phyloP scores from a whole-genome alignment of 2,113 vertebrate genomes.

The Lanius collurio region DNA sequence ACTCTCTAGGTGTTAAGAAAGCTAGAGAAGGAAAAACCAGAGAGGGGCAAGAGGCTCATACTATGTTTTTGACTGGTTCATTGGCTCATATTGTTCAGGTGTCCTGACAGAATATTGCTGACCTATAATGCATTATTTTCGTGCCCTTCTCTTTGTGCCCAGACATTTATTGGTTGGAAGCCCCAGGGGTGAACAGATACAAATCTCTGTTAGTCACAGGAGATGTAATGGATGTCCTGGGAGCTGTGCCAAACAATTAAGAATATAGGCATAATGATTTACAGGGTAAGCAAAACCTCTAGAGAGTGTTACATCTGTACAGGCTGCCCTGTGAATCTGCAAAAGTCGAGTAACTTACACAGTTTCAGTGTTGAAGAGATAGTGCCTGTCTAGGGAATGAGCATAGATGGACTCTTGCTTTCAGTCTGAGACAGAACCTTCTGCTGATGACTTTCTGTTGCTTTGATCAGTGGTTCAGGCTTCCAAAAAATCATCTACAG shows the following conservation, averaged over 20 bases:
- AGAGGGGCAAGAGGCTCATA: background rate
- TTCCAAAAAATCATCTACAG: background rate
- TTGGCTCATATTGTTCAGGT: background rate
- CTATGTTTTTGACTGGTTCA: background rate
- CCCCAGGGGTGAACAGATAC: background rate
- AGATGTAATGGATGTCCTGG: slow-evolving; percentile 18
- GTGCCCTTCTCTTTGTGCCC: background rate
- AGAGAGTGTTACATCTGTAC: background rate
- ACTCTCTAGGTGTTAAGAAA: background rate
- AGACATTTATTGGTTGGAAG: background rate
- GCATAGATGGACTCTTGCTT: background rate
- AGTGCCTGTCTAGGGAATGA: background rate
- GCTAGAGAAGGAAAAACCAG: background rate
- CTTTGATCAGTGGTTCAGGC: background rate
- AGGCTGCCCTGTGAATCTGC: background rate
- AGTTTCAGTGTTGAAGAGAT: background rate
- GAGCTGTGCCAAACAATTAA: slow-evolving; percentile 34
- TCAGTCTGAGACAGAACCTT: background rate
- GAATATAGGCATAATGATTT: slow-evolving; percentile 1
- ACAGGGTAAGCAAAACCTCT: background rate
- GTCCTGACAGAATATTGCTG: background rate
- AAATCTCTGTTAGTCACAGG: background rate
- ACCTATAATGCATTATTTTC: background rate
- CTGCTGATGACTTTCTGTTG: background rate
- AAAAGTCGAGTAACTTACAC: background rate